Evolutionary conservation across 2,888 invertebrate genomes (phyloP).

Genomic region (Craniophora ligustri): DNA sequence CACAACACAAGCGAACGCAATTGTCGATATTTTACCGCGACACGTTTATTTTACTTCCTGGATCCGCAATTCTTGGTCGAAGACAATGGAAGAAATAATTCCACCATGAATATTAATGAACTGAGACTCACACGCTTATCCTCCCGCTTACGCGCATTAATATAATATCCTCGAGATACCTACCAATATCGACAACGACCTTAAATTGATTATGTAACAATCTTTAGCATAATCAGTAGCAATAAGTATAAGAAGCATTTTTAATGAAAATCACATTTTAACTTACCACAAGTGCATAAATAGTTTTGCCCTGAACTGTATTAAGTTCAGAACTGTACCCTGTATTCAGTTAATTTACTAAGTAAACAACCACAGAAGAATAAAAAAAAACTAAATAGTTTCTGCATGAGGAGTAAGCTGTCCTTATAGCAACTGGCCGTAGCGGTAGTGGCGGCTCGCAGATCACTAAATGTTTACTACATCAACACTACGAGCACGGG

Average conservation of each 20-base stretch:
- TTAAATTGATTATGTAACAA: background rate
- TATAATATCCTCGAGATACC: constrained; percentile 69
- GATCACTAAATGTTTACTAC: constrained; percentile 60
- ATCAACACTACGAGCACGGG: constrained; percentile 56
- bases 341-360: background rate
- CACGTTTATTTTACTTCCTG: constrained; percentile 72
- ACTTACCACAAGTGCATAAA: too few relatives aligned
- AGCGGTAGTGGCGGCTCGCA: constrained; percentile 44
- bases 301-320: too few relatives aligned
- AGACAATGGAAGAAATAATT: constrained; percentile 83
- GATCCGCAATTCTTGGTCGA: constrained; percentile 74
- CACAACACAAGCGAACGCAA: constrained; percentile 55
- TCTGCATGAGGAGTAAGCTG: constrained; percentile 8
- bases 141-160: constrained; percentile 73
- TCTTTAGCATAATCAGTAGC: too few relatives aligned
- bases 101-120: constrained; percentile 84
- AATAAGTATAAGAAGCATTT: too few relatives aligned
- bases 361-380: background rate
- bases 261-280: too few relatives aligned
- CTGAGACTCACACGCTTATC: constrained; percentile 77
- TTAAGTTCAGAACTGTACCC: too few relatives aligned
- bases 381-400: too few relatives aligned
- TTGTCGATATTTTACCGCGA: constrained; percentile 64
- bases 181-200: constrained; percentile 56
- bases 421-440: constrained; percentile 24